These are phyloP conservation scores for Sphenodon punctatus DNA, from an alignment of 2,797 vertebrate species.

Conservation along the genomic window DNA sequence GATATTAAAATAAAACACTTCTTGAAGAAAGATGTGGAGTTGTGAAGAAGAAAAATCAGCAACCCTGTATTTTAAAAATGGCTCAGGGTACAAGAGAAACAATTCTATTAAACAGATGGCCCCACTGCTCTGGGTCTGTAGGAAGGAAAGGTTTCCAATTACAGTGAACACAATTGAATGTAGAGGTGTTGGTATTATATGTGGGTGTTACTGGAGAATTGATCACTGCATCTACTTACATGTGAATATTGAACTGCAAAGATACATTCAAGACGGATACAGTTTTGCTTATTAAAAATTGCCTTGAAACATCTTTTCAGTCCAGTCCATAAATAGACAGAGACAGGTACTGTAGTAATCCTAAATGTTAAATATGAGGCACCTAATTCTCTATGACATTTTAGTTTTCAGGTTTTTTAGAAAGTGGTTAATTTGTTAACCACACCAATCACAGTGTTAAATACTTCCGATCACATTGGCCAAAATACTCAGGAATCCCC, in stretches of 20 bases:
- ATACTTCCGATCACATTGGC: neutral
- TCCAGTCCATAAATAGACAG: neutral
- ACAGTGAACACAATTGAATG: neutral
- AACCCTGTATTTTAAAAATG: neutral
- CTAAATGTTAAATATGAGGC: neutral
- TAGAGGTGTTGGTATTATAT: neutral
- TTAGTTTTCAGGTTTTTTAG: neutral
- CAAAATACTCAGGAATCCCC: neutral
- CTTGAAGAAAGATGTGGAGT: neutral
- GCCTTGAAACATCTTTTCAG: neutral
- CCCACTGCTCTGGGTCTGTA: neutral
- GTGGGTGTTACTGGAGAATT: neutral
- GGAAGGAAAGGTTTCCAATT: conserved; percentile 3
- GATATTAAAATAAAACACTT: conserved; percentile 48
- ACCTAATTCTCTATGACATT: neutral
- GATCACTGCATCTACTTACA: neutral
- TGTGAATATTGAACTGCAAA: no score
- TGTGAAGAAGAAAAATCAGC: neutral
- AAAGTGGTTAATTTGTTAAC: no score
- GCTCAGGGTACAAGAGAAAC: conserved; percentile 15
- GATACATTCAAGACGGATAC: neutral
- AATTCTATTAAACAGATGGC: neutral
- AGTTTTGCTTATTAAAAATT: neutral
- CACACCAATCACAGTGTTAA: no score
- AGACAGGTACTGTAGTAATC: neutral